Evolutionary conservation across 2,888 invertebrate species (phyloP).

Genomic region (Coecobrya sp.): DNA sequence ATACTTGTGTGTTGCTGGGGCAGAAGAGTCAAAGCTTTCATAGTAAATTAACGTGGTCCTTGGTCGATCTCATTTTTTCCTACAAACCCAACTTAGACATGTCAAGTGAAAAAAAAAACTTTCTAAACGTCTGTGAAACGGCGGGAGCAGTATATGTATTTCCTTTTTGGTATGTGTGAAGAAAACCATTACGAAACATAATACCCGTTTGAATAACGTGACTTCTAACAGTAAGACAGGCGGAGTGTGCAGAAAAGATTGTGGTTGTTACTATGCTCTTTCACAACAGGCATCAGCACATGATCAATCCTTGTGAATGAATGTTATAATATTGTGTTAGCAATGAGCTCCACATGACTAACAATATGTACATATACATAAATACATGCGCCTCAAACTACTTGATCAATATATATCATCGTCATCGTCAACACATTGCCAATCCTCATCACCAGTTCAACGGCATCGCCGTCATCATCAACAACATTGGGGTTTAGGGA

Average conservation of each 20-base stretch:
- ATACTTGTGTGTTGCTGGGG: background rate
- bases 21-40: background rate
- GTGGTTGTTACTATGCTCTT: background rate
- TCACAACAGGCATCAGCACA: background rate
- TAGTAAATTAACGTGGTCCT: slow-evolving; percentile 55
- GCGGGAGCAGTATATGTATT: background rate
- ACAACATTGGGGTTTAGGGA: slow-evolving; percentile 51
- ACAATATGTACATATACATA: background rate
- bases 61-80: slow-evolving; percentile 39
- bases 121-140: background rate
- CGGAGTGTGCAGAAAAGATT: background rate
- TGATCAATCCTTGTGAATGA: slow-evolving; percentile 23
- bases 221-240: background rate
- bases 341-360: background rate
- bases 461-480: slow-evolving; percentile 8
- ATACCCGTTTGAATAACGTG: slow-evolving; percentile 44
- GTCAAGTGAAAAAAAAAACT: slow-evolving; percentile 21
- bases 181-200: slow-evolving; percentile 35
- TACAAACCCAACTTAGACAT: background rate
- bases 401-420: slow-evolving; percentile 60
- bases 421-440: slow-evolving; percentile 39
- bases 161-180: background rate
- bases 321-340: background rate
- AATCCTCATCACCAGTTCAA: slow-evolving; percentile 54
- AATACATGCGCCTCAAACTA: background rate